Conservation (phyloP, 2,113 vertebrate genomes). For the Setophaga petechia region DNA sequence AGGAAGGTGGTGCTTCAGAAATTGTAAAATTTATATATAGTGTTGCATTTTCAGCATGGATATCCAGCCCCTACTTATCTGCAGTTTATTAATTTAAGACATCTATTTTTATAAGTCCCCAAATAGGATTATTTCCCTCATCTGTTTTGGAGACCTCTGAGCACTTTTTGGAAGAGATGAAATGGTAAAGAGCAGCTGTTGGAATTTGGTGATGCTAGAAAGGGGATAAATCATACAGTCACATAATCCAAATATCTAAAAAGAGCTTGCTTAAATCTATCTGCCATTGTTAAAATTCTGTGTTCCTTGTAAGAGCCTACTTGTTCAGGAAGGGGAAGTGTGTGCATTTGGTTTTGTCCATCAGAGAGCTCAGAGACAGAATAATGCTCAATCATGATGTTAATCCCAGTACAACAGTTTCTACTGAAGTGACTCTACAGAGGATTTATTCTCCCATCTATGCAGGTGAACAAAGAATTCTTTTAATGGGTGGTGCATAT, state of each 20-base stretch:
- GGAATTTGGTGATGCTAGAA: not conserved
- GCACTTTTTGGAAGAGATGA: not conserved
- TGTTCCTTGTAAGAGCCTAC: not conserved
- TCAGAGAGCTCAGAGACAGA: slow-evolving; percentile 10
- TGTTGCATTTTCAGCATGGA: not conserved
- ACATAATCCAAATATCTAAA: not conserved
- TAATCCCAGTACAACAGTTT: slow-evolving; percentile 49
- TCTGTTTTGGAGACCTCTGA: not conserved
- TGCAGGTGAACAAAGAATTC: slow-evolving; percentile 61
- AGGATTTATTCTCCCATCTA: slow-evolving; percentile 33
- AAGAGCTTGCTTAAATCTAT: not conserved
- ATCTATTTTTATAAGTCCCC: not conserved
- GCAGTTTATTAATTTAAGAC: not conserved
- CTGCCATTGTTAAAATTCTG: not conserved
- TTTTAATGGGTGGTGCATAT: slow-evolving; percentile 41
- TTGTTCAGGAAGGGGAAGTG: not conserved
- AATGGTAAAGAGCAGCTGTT: not conserved
- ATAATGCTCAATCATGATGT: slow-evolving; percentile 30
- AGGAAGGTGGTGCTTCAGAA: not conserved
- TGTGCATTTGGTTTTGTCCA: not conserved
- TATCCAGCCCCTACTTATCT: not conserved
- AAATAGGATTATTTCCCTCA: not conserved
- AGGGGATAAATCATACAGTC: not conserved
- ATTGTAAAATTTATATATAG: not conserved
- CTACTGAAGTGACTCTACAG: slow-evolving; percentile 15